Evolutionary conservation across 2,888 invertebrate species (phyloP).

Genomic region (Blastobasis lacticolella): DNA sequence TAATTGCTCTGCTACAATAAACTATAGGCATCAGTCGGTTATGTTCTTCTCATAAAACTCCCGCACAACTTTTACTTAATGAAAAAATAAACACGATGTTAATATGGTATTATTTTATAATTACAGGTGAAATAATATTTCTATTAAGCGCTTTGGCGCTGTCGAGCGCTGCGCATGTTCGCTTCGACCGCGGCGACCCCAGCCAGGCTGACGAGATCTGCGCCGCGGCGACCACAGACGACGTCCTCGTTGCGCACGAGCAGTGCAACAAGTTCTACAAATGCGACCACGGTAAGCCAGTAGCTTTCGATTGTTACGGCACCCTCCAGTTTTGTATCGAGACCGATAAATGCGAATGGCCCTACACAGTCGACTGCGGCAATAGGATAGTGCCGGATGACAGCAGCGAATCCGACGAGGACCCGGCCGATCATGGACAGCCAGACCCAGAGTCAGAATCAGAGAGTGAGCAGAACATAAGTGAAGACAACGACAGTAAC

Average conservation of each 20-base stretch:
- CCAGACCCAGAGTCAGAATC: no score
- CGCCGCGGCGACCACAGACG: not conserved
- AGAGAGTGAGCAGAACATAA: no score
- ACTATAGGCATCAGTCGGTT: no score
- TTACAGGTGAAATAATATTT: no score
- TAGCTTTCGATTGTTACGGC: constrained; percentile 15
- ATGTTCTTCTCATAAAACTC: no score
- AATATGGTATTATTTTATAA: no score
- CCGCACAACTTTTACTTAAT: no score
- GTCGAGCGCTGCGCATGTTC: no score
- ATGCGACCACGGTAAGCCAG: constrained; percentile 21
- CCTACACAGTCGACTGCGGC: constrained; percentile 25
- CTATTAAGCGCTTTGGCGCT: no score
- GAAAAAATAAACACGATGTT: no score
- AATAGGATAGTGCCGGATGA: constrained; percentile 13
- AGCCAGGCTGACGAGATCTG: constrained; percentile 22
- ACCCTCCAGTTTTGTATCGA: constrained; percentile 23
- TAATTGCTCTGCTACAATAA: not conserved
- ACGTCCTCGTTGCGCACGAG: constrained; percentile 18
- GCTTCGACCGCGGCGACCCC: constrained; percentile 11
- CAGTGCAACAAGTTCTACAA: constrained; percentile 25
- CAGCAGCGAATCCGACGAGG: not conserved
- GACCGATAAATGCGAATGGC: constrained; percentile 23
- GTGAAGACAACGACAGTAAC: not conserved
- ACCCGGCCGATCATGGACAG: not conserved